Evolutionary conservation across 2,888 invertebrate species (phyloP).

Genomic region (Nemotelus pantherinus): DNA sequence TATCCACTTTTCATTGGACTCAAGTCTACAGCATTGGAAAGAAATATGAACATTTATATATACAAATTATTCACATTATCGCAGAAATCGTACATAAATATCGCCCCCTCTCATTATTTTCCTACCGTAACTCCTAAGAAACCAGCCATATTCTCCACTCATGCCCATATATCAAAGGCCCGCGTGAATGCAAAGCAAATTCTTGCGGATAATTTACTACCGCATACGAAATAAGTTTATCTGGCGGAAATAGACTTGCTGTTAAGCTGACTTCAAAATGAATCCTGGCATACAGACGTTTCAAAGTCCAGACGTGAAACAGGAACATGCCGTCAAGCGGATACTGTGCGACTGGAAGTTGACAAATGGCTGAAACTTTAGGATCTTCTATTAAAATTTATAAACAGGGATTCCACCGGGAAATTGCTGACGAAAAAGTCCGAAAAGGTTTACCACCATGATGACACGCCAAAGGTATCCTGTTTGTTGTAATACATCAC

Average conservation of each 20-base stretch:
- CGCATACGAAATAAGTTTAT: conserved; percentile 57
- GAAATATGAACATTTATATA: background rate
- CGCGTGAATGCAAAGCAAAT: conserved; percentile 53
- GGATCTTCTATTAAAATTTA: conserved; percentile 34
- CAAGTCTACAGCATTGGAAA: background rate
- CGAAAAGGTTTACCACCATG: background rate
- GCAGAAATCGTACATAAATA: too few species aligned
- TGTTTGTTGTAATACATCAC: conserved; percentile 4
- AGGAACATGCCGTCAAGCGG: conserved; percentile 16
- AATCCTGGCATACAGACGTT: conserved; percentile 1
- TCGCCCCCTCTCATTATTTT: too few species aligned
- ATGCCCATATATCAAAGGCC: conserved; percentile 48
- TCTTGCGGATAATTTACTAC: conserved; percentile 57
- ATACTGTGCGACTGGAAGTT: conserved; percentile 10
- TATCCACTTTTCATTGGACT: too few species aligned
- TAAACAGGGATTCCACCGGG: conserved; percentile 17
- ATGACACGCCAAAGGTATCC: conserved; percentile 1
- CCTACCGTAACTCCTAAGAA: too few species aligned
- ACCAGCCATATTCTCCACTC: background rate
- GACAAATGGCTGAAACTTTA: conserved; percentile 25
- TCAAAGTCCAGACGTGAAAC: background rate
- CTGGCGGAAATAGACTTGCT: conserved; percentile 55
- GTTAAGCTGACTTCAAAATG: background rate
- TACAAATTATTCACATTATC: background rate
- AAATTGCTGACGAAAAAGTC: background rate